Base-by-base conservation (phyloP, 2,888 invertebrate genomes). In the Helicoverpa assulta region DNA sequence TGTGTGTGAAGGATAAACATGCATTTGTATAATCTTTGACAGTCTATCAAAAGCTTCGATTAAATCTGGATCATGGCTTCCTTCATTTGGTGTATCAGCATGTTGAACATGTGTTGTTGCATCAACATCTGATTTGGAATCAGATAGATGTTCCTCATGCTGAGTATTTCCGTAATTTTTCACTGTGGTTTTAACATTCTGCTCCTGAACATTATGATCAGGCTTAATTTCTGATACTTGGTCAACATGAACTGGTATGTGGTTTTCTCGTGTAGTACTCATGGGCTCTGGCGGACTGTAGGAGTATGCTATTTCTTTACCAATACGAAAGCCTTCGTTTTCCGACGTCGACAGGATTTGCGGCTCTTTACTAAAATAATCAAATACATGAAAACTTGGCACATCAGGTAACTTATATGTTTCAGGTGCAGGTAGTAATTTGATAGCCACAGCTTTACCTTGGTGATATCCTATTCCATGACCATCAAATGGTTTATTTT, bases 381-480 rank as follows among this genome's bases (percentile, higher is more conserved):
- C 90, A 93, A 93, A 93, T 71, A 89, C 81, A 89, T 89, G 89
- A 90, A 89, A 87, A 88, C 88, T 85, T 81, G 92, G 90, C 78
- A 89, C 83, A 78, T 90, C 90, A 73, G 85, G 82, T 84, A 93
- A 87, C 82, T 89, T 87, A 86, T 88, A 88, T 60, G 88, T 91
- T 88, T 93, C 89, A 69, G 91, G 88, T 75, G 88, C 87, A 50
- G 95, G 95, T 78, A 89, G 80, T 75, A 93, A 82, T 89, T 95
- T 94, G 86, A 95, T 93, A 78, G 92, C 91, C 87, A 95, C 92
- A 77, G 94, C 91, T 93, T 94, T 95, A 92, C 95, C 95, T 93
- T 95, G 91, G 80, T 95, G 94, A 69, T 95, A 95, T 88, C 95
- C 95, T 70, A 95, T 92, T 37, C 95, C 95, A 14, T 92, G 94